Evolutionary conservation across 2,888 invertebrate species (phyloP), one percentile per base, ranked within the genome.

Genomic region (Agrilus mali): DNA sequence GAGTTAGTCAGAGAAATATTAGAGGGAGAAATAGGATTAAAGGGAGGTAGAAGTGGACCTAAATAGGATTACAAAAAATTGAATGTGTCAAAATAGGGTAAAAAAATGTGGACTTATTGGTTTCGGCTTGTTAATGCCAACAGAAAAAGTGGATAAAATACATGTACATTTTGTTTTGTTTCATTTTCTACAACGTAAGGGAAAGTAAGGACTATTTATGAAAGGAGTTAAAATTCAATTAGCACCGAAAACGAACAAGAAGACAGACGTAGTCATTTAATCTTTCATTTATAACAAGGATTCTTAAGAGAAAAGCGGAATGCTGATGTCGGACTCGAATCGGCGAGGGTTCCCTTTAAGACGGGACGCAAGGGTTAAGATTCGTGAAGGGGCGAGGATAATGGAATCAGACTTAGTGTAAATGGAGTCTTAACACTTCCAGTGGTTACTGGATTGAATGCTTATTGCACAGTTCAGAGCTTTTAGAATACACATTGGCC

Each of bases 401-500:
- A 66, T 66, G 66, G 65, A 66, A 66, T 66, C 64, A 65, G 65
- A 65, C 63, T 65, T 63, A 65, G 61, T 60, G 63, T 65, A 66
- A 66, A 66, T 65, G 66, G 65, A 60, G 60, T 65, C 64, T 65
- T 65, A 65, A 64, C 64, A 65, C 65, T 66, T 65, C 58, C 62
- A 57, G 65, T 60, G 65, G 65, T 65, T 65, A 64, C 60, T 61
- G 65, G 65, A 64, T 64, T 62, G 61, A 61, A 60, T 62, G 59
- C 61, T 64, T 63, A 61, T 60, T 59, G 58, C 58, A 63, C 63
- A 55, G 62, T 61, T 63, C 63, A 60, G 62, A 61, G 62, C 62
- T 60, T 61, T 60, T 58, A 57, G 58, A 58, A 59, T 58, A 59
- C 55, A 60, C 59, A 60, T 59, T 53, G 60, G 55, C 59, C 60